Evolutionary conservation across 30 jellyfish, hydroid and myxozoan species (phyloP).

Genomic region (Phacellophora camtschatica): DNA sequence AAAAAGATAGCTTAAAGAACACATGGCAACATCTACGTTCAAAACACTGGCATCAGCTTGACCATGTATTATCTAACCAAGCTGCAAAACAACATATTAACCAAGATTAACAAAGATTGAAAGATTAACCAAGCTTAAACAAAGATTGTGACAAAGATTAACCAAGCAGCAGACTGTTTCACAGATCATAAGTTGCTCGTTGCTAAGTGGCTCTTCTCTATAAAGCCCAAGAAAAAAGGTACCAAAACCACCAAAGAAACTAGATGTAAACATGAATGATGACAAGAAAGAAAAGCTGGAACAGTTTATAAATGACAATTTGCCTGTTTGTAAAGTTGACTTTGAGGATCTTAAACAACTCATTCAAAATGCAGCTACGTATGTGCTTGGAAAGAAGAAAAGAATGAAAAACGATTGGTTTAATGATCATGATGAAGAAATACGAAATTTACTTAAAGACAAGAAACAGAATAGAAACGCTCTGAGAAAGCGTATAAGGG

Average conservation of each 20-base stretch:
- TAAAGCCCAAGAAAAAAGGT: constrained; percentile 9
- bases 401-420: constrained; percentile 30
- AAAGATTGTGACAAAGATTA: constrained; percentile 26
- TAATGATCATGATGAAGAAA: constrained; percentile 42
- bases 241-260: constrained; percentile 8
- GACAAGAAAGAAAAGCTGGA: constrained; percentile 1
- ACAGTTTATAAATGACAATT: constrained; percentile 14
- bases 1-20: not conserved
- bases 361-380: constrained; percentile 21
- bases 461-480: not conserved
- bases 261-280: constrained; percentile 2
- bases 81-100: constrained; percentile 34
- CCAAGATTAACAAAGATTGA: too few species aligned
- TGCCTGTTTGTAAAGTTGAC: constrained; percentile 16
- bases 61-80: constrained; percentile 30
- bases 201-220: constrained; percentile 10
- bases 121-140: too few species aligned
- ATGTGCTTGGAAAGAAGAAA: not conserved
- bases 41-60: constrained; percentile 31
- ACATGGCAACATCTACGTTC: constrained; percentile 58
- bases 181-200: constrained; percentile 31
- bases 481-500: constrained; percentile 2
- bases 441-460: constrained; percentile 46
- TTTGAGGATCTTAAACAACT: constrained; percentile 23
- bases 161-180: constrained; percentile 31